Conservation (phyloP, 53 echinoderm and acorn worm genomes). For the Astropecten irregularis region DNA sequence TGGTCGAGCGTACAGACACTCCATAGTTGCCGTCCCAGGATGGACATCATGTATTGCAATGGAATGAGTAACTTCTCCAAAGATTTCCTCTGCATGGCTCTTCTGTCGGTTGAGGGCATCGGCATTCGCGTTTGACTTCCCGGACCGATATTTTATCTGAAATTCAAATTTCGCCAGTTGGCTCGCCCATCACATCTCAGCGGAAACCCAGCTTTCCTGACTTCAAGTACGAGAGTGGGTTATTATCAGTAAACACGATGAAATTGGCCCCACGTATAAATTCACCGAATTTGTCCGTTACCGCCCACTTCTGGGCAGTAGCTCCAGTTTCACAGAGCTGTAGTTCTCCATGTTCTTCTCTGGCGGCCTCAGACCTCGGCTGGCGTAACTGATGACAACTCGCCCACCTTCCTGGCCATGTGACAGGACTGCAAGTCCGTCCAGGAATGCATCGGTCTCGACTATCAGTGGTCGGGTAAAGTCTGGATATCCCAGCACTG, state of each 20-base stretch:
- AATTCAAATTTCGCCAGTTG: conserved; percentile 21
- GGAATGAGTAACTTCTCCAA: background rate
- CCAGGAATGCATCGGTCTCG: background rate
- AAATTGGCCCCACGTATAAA: conserved; percentile 52
- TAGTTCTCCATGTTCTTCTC: conserved; percentile 66
- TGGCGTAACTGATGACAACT: conserved; percentile 55
- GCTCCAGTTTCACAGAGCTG: conserved; percentile 56
- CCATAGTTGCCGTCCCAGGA: background rate
- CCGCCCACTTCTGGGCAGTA: conserved; percentile 53
- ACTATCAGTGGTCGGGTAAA: background rate
- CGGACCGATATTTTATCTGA: conserved; percentile 48
- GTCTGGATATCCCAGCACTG: conserved; percentile 15
- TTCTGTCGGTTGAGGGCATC: conserved; percentile 45
- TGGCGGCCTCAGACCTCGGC: conserved; percentile 39
- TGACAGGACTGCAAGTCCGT: background rate
- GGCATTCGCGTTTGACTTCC: conserved; percentile 32
- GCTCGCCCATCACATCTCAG: conserved; percentile 54
- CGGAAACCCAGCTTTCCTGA: conserved; percentile 47
- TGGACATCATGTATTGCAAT: background rate
- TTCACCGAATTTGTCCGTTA: conserved; percentile 61
- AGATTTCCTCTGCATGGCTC: background rate
- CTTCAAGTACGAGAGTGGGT: conserved; percentile 58
- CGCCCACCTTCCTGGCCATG: conserved; percentile 7
- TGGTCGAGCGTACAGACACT: background rate
- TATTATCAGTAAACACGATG: conserved; percentile 30